Base-by-base conservation (phyloP, 2,888 invertebrate genomes). In the Crocallis elinguaria region DNA sequence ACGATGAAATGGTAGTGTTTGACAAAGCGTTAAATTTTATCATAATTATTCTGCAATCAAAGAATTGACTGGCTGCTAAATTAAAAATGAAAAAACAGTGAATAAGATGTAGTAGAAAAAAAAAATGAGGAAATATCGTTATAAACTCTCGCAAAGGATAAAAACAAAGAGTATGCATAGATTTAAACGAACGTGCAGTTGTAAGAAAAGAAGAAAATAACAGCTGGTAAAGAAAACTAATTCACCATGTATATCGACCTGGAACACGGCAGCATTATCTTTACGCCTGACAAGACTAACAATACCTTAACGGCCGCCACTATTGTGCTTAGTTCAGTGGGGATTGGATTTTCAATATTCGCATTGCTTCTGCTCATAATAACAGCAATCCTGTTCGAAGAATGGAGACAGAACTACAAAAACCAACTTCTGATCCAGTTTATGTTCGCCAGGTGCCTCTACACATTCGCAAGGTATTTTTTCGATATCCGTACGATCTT, bases 371-470 rank as follows among this genome's bases (percentile, higher is more conserved):
- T 88, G 1, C 73, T 90, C 1, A 51, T 86, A 4, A 45, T 81
- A 9, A 90, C 89, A 0, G 84, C 87, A 0, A 27, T 64, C 0
- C 54, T 88, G 0, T 87, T 87, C 55, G 58, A 62, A 17, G 83
- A 87, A 74, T 90, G 90, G 90, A 80, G 90, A 43, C 61, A 64
- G 1, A 80, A 49, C 27, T 81, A 81, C 67, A 90, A 90, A 59
- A 90, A 90, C 42, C 84, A 87, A 56, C 61, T 88, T 0, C 77
- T 90, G 7, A 69, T 86, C 1, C 90, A 90, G 46, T 83, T 89
- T 19, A 86, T 88, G 81, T 36, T 79, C 0, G 81, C 85, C 2
- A 77, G 89, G 66, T 84, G 82, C 49, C 5, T 80, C 4, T 88
- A 82, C 48, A 78, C 79, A 0, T 60, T 73, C 6, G 50, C 79